Evolutionary conservation across 2,888 invertebrate genomes (phyloP), one percentile per base, ranked within the genome.

Genomic region (Spialia ferax): DNA sequence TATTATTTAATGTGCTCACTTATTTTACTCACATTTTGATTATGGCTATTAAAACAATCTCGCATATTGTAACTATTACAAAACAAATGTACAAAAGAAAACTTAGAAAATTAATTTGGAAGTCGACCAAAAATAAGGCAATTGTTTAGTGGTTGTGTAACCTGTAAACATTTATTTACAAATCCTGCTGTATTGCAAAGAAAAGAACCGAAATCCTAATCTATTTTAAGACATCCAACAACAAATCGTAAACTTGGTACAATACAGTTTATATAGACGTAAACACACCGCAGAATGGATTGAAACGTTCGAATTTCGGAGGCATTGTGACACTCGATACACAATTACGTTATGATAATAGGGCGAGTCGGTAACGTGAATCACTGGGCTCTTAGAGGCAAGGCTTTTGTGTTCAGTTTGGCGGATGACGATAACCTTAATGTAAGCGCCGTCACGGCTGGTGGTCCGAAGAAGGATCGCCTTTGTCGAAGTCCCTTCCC

Each of bases 381-480:
- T 92, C 91, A 91, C 85, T 82, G 82, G 81, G 85, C 85, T 88
- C 86, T 86, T 84, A 80, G 78, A 81, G 81, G 81, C 82, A 84
- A 80, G 83, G 82, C 86, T 89, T 88, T 91, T 91, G 89, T 91
- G 86, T 89, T 91, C 89, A 83, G 92, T 91, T 93, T 92, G 92
- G 92, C 85, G 88, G 87, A 84, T 89, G 89, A 88, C 88, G 93
- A 93, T 93, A 93, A 92, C 92, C 92, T 88, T 93, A 93, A 93
- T 93, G 92, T 93, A 93, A 91, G 93, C 93, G 89, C 77, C 88
- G 92, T 88, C 92, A 93, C 91, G 91, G 91, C 88, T 88, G 90
- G 88, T 87, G 91, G 91, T 87, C 90, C 86, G 82, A 84, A 90
- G 91, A 93, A 90, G 87, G 91, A 92, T 92, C 86, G 90, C 91